Evolutionary conservation across 2,797 vertebrate genomes (phyloP).

Genomic region (Rhinophrynus dorsalis): DNA sequence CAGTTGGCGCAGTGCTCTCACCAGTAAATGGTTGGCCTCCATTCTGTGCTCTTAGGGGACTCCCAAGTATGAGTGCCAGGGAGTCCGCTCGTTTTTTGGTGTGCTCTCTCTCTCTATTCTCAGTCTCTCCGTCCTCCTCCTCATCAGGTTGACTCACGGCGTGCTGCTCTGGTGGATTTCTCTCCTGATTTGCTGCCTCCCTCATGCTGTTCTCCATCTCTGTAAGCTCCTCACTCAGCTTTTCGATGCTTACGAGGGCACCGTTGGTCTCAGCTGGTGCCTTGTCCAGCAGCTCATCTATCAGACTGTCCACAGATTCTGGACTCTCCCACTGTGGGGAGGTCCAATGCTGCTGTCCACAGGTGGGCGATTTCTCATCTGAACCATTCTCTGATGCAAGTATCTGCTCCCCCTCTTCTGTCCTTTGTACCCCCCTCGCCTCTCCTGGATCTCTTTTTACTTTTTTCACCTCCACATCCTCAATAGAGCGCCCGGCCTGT

Average conservation of each 20-base stretch:
- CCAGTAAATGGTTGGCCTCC: slow-evolving; percentile 88
- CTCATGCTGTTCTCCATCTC: slow-evolving; percentile 77
- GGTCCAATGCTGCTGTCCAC: not conserved
- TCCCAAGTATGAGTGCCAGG: slow-evolving; percentile 66
- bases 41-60: slow-evolving; percentile 76
- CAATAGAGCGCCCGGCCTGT: slow-evolving; percentile 61
- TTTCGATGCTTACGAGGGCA: slow-evolving; percentile 80
- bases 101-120: not conserved
- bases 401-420: slow-evolving; percentile 7
- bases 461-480: slow-evolving; percentile 80
- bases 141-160: slow-evolving; percentile 61
- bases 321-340: slow-evolving; percentile 55
- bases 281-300: slow-evolving; percentile 78
- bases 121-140: slow-evolving; percentile 68
- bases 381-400: slow-evolving; percentile 30
- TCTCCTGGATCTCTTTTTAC: slow-evolving; percentile 77
- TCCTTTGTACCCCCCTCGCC: slow-evolving; percentile 42
- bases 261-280: slow-evolving; percentile 69
- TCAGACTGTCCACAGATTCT: slow-evolving; percentile 75
- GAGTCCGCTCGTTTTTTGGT: slow-evolving; percentile 42
- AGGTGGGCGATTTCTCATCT: not conserved
- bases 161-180: slow-evolving; percentile 67
- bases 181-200: slow-evolving; percentile 60
- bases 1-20: too few relatives aligned
- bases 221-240: slow-evolving; percentile 83